These are phyloP conservation scores for Antheraea mylitta DNA, from an alignment of 1,140 invertebrate genomes.

Conservation along the genomic window DNA sequence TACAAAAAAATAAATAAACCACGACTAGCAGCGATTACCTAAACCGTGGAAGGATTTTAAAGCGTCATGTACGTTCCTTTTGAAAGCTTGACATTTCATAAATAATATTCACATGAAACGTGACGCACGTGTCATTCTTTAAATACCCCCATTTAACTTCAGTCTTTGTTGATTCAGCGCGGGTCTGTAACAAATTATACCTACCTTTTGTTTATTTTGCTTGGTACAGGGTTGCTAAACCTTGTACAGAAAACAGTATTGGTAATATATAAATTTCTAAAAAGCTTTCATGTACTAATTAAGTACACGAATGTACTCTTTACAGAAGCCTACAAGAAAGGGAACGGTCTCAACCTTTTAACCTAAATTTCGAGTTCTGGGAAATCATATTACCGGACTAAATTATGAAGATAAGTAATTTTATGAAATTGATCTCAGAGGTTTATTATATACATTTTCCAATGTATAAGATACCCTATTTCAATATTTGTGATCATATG, in stretches of 20 bases:
- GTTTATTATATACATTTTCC: too few relatives aligned
- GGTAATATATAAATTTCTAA: not conserved
- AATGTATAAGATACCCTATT: too few relatives aligned
- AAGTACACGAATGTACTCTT: too few relatives aligned
- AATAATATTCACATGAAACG: not conserved
- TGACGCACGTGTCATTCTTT: conserved; percentile 10
- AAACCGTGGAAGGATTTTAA: not conserved
- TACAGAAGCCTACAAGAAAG: too few relatives aligned
- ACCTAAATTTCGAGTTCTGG: too few relatives aligned
- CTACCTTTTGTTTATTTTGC: conserved; percentile 22
- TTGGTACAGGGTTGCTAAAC: conserved; percentile 7
- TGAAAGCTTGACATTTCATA: conserved; percentile 14
- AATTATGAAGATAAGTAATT: too few relatives aligned
- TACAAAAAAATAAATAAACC: not conserved
- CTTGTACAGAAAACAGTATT: not conserved
- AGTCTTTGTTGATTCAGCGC: conserved; percentile 20
- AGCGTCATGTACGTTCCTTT: not conserved
- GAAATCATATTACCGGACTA: too few relatives aligned
- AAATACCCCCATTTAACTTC: conserved; percentile 21
- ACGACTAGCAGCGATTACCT: not conserved
- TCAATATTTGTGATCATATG: too few relatives aligned
- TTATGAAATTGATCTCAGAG: too few relatives aligned
- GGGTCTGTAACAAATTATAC: conserved; percentile 24
- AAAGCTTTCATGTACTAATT: too few relatives aligned
- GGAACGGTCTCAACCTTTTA: too few relatives aligned